A percentile compares a stretch with the other conserved stretches of the same genome.
Conservation (phyloP, 2,113 vertebrate species). For the Myiagra hebetior region DNA sequence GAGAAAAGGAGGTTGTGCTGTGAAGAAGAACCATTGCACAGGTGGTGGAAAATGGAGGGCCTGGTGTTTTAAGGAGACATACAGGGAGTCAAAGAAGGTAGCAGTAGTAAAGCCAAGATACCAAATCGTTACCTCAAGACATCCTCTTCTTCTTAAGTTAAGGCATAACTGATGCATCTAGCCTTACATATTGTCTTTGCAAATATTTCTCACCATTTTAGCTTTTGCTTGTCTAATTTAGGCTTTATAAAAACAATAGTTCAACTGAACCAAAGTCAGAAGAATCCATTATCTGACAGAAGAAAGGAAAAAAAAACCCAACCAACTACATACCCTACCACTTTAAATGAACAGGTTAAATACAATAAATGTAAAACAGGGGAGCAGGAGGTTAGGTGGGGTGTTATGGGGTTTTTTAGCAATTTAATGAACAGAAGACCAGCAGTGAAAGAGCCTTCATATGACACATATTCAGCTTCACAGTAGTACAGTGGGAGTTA, state of each 20-base stretch:
- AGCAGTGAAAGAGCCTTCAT: background rate
- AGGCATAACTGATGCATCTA: fast-evolving
- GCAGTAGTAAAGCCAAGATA: background rate
- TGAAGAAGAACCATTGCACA: background rate
- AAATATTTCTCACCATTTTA: background rate
- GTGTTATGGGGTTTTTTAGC: fast-evolving
- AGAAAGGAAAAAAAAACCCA: background rate
- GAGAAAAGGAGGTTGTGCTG: background rate
- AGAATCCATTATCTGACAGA: background rate
- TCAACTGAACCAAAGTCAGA: background rate
- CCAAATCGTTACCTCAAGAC: background rate
- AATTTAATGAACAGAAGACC: background rate
- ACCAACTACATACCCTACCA: background rate
- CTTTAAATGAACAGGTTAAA: background rate
- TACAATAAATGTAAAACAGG: background rate
- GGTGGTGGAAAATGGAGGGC: background rate
- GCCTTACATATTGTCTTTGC: background rate
- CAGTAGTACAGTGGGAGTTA: background rate
- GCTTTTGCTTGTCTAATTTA: background rate
- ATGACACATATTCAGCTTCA: background rate
- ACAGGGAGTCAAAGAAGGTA: background rate
- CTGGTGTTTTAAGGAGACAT: background rate
- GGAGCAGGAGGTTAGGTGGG: background rate
- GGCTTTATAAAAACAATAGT: background rate
- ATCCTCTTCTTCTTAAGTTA: background rate